phyloP scores from a whole-genome alignment of 2,888 invertebrate species.

The Philereme transversata region DNA sequence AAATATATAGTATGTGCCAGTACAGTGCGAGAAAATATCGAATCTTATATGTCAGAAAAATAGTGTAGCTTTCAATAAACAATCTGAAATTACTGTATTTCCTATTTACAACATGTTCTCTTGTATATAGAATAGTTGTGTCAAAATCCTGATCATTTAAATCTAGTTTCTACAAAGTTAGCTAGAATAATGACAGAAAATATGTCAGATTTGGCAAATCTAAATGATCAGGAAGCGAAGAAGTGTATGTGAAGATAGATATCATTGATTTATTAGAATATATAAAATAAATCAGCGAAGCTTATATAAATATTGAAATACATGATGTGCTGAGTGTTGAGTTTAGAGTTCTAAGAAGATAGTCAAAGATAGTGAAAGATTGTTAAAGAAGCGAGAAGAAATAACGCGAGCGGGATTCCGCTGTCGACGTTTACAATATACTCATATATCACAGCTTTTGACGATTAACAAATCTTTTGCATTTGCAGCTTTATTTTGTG shows the following conservation, averaged over 20 bases:
- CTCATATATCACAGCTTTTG: conserved; percentile 83
- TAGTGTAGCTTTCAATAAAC: conserved; percentile 73
- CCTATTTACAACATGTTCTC: conserved; percentile 67
- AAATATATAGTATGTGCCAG: conserved; percentile 72
- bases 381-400: conserved; percentile 61
- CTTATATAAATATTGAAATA: conserved; percentile 58
- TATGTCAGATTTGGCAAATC: conserved; percentile 15
- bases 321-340: conserved; percentile 77
- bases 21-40: conserved; percentile 74
- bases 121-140: conserved; percentile 69
- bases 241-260: conserved; percentile 55
- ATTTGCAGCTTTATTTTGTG: conserved; percentile 77
- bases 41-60: conserved; percentile 74
- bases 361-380: conserved; percentile 51
- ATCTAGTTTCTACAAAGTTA: conserved; percentile 12
- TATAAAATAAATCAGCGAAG: conserved; percentile 35
- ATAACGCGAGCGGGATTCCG: conserved; percentile 65
- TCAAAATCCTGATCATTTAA: conserved; percentile 32
- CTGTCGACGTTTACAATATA: conserved; percentile 68
- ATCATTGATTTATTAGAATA: conserved; percentile 29
- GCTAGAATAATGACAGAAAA: conserved; percentile 12
- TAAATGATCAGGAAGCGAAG: conserved; percentile 41
- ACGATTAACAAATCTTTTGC: conserved; percentile 84
- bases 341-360: conserved; percentile 49
- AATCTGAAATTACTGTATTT: conserved; percentile 74